phyloP scores from a whole-genome alignment of 1,140 invertebrate genomes.

The Cydia fagiglandana region DNA sequence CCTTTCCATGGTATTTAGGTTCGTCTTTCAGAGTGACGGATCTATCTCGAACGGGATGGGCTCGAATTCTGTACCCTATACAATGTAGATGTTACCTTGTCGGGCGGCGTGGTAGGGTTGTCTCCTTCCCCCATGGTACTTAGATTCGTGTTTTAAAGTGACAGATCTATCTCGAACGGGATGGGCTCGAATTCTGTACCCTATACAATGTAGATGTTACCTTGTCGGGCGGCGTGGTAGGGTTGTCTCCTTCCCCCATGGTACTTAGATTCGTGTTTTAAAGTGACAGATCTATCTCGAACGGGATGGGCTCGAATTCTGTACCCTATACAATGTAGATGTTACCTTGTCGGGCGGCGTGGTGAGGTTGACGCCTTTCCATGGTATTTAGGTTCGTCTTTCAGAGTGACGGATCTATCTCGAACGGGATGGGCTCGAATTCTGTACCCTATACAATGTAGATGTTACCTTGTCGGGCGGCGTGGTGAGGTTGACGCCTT shows the following conservation, averaged over 20 bases:
- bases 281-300: constrained; percentile 53
- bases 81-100: constrained; percentile 17
- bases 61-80: neutral
- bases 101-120: constrained; percentile 18
- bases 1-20: constrained; percentile 34
- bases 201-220: neutral
- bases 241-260: constrained; percentile 30
- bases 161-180: too few relatives aligned
- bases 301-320: constrained; percentile 58
- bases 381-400: too few relatives aligned
- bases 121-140: constrained; percentile 35
- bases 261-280: constrained; percentile 44
- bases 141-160: neutral
- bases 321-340: too few relatives aligned
- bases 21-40: too few relatives aligned
- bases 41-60: too few relatives aligned
- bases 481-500: constrained; percentile 8
- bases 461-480: constrained; percentile 27
- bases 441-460: neutral
- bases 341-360: too few relatives aligned
- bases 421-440: too few relatives aligned
- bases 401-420: too few relatives aligned
- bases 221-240: constrained; percentile 30
- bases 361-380: too few relatives aligned
- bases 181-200: too few relatives aligned